These are phyloP conservation scores for Phalanger gymnotis DNA, from an alignment of 2,797 vertebrate genomes.

Conservation along the genomic window DNA sequence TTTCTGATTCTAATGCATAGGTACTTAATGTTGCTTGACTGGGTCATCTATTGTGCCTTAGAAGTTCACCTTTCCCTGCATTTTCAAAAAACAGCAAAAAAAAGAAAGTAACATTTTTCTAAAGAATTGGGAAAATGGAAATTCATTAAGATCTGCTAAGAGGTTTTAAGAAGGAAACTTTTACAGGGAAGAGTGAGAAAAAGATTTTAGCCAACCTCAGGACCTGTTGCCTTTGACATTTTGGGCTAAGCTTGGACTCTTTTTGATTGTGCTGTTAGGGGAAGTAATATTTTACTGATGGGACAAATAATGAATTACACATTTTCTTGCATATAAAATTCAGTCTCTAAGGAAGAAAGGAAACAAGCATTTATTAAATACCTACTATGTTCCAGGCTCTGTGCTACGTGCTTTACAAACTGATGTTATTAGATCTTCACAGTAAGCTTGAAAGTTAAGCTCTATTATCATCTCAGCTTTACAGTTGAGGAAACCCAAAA, in stretches of 20 bases:
- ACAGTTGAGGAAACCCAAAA: background rate
- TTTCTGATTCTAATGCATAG: background rate
- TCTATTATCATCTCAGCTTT: background rate
- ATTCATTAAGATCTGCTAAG: slow-evolving; percentile 5
- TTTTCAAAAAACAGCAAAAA: slow-evolving; percentile 16
- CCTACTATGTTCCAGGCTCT: background rate
- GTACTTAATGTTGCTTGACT: slow-evolving; percentile 10
- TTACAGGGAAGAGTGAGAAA: background rate
- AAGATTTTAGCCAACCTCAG: background rate
- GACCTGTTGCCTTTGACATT: background rate
- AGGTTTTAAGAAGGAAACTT: background rate
- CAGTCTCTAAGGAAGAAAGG: background rate
- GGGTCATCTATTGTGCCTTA: background rate
- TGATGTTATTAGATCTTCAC: background rate
- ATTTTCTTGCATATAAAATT: background rate
- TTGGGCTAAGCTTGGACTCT: background rate
- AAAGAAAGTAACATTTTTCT: slow-evolving; percentile 41
- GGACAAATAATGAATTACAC: background rate
- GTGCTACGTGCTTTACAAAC: background rate
- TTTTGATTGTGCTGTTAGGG: background rate
- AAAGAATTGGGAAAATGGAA: background rate
- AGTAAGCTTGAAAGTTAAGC: background rate
- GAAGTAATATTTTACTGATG: background rate
- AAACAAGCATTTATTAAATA: background rate
- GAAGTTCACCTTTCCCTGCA: slow-evolving; percentile 24